A percentile compares a stretch with the other conserved stretches of the same genome.
Evolutionary conservation across 2,113 vertebrate genomes (phyloP).

Genomic region (Centropus bengalensis): DNA sequence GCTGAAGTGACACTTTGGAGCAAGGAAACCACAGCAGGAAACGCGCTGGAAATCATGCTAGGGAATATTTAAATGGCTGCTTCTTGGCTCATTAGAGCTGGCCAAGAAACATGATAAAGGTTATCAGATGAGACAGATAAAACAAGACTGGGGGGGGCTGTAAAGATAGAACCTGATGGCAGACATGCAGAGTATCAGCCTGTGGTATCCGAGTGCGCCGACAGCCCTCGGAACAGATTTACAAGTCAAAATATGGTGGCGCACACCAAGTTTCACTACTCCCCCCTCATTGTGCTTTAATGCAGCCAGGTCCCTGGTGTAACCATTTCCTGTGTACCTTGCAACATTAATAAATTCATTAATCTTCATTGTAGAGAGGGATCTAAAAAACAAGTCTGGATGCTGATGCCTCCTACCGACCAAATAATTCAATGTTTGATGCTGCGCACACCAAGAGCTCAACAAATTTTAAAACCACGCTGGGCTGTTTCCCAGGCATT

Average conservation of each 20-base stretch:
- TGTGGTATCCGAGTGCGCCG: not conserved
- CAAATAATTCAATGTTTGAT: not conserved
- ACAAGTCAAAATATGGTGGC: not conserved
- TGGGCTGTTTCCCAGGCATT: not conserved
- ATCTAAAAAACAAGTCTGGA: not conserved
- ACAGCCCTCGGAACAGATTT: not conserved
- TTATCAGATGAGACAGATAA: not conserved
- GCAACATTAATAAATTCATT: not conserved
- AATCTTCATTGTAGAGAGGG: not conserved
- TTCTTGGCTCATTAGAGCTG: not conserved
- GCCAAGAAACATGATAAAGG: not conserved
- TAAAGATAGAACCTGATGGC: not conserved
- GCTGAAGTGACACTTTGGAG: not conserved
- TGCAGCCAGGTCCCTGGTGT: not conserved
- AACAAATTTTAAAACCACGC: not conserved
- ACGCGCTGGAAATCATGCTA: not conserved
- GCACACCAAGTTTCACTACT: not conserved
- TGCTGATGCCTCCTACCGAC: not conserved
- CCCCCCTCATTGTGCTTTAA: constrained; percentile 17
- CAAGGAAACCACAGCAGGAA: rapidly evolving
- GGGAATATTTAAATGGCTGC: not conserved
- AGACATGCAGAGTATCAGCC: rapidly evolving
- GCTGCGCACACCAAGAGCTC: not conserved
- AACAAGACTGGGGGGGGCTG: not conserved
- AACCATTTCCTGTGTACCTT: not conserved